Base-by-base conservation (phyloP, 2,797 vertebrate genomes). In the Danio albolineatus region DNA sequence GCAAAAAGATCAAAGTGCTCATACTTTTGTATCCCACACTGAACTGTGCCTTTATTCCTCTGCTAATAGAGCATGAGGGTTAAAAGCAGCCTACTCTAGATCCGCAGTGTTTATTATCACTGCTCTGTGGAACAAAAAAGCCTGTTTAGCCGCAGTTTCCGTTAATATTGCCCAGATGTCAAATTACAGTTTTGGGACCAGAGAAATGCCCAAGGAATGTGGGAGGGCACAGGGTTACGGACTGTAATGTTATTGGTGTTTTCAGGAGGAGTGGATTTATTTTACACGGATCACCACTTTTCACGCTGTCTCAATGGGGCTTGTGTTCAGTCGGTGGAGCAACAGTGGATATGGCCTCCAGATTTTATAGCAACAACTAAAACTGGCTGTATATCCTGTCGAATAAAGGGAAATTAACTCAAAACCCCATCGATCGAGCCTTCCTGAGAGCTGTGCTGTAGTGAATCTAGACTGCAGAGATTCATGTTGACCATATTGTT, bases 91-190 rank as follows among this genome's bases (percentile, higher is more conserved):
- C 38, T 13, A 60, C 49, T 59, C 61, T 60, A 66, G 62, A 48
- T 72, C 73, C 60, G 46, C 53, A 54, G 69, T 78, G 76, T 80
- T 80, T 84, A 85, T 83, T 85, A 83, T 81, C 81, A 73, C 38
- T 85, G 81, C 76, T 70, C 57, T 21, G 14, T 28, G 16, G 70
- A 83, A 74, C 73, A 76, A 81, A 78, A 82, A 78, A 56, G 53
- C 21, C 75, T 76, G 80, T 83, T 78, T 83, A 79, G 72, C 78
- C 81, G 72, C 67, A 79, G 76, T 76, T 85, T 83, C 74, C 46
- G 75, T 79, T 87, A 85, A 85, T 82, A 80, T 78, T 81, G 76
- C 82, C 72, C 84, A 84, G 84, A 87, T 85, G 85, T 85, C 83
- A 84, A 86, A 81, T 87, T 81, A 84, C 85, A 87, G 76, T 86